phyloP scores from a whole-genome alignment of 2,888 invertebrate species.

The Macropis europaea region DNA sequence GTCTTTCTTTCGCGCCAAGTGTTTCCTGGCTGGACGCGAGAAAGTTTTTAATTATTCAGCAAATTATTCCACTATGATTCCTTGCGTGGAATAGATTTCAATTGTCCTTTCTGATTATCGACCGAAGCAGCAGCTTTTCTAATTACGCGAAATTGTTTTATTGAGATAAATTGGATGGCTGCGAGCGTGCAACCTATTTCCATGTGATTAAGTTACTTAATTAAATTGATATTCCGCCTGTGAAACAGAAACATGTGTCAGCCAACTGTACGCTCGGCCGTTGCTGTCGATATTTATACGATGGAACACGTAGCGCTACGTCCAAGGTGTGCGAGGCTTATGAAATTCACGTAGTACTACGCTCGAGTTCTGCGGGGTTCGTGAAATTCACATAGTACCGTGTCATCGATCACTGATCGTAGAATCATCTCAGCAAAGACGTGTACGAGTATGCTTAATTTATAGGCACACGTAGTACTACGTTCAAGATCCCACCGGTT shows the following conservation, averaged over 20 bases:
- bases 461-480: too few relatives aligned
- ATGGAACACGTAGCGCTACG: too few relatives aligned
- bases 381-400: too few relatives aligned
- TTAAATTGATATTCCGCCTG: constrained; percentile 14
- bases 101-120: not conserved
- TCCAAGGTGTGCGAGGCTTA: too few relatives aligned
- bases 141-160: constrained; percentile 28
- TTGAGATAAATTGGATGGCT: constrained; percentile 13
- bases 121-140: not conserved
- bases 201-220: constrained; percentile 12
- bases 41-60: constrained; percentile 40
- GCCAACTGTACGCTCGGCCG: not conserved
- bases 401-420: too few relatives aligned
- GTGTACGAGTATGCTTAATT: too few relatives aligned
- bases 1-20: not conserved
- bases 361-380: too few relatives aligned
- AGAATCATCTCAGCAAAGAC: too few relatives aligned
- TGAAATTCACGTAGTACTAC: too few relatives aligned
- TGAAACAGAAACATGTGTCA: not conserved
- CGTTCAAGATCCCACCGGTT: too few relatives aligned
- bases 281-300: too few relatives aligned
- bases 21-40: constrained; percentile 14
- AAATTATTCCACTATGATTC: constrained; percentile 22
- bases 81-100: constrained; percentile 3
- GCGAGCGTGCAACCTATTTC: not conserved